Percentiles rank a stretch among this genome's conserved stretches.
phyloP scores from a whole-genome alignment of 1,140 invertebrate genomes.

The Campoletis sonorensis region DNA sequence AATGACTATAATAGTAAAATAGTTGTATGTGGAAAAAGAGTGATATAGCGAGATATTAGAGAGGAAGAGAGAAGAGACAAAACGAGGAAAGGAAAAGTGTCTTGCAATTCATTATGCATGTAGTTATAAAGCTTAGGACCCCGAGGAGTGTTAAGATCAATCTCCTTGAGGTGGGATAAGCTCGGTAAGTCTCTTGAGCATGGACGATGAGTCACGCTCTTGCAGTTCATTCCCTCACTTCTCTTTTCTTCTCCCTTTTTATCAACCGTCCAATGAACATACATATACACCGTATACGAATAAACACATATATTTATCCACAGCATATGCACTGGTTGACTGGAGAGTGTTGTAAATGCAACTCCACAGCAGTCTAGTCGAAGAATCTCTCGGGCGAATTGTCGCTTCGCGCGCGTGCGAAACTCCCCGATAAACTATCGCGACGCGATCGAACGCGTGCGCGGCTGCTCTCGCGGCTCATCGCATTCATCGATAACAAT shows the following conservation, averaged over 20 bases:
- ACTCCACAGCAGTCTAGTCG: constrained; percentile 9
- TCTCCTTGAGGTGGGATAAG: constrained; percentile 36
- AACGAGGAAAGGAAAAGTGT: constrained; percentile 1
- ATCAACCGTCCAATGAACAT: neutral
- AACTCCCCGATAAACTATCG: constrained; percentile 36
- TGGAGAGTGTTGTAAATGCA: neutral
- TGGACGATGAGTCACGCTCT: constrained; percentile 36
- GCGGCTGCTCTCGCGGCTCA: constrained; percentile 1
- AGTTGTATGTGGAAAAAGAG: too few relatives aligned
- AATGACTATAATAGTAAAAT: too few relatives aligned
- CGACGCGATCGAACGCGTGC: constrained; percentile 35
- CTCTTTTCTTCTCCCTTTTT: constrained; percentile 7
- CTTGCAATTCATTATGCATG: neutral
- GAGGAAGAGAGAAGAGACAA: constrained; percentile 5
- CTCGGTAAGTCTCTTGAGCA: constrained; percentile 32
- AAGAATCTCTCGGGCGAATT: constrained; percentile 11
- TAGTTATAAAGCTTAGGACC: constrained; percentile 17
- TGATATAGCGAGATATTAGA: neutral
- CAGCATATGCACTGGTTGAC: neutral
- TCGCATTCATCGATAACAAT: constrained; percentile 35
- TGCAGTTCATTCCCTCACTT: neutral
- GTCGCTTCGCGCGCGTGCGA: constrained; percentile 31
- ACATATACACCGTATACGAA: neutral
- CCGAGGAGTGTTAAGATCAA: constrained; percentile 34
- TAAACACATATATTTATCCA: constrained; percentile 2